phyloP scores from a whole-genome alignment of 1,140 invertebrate genomes.

The Orchesella cincta region DNA sequence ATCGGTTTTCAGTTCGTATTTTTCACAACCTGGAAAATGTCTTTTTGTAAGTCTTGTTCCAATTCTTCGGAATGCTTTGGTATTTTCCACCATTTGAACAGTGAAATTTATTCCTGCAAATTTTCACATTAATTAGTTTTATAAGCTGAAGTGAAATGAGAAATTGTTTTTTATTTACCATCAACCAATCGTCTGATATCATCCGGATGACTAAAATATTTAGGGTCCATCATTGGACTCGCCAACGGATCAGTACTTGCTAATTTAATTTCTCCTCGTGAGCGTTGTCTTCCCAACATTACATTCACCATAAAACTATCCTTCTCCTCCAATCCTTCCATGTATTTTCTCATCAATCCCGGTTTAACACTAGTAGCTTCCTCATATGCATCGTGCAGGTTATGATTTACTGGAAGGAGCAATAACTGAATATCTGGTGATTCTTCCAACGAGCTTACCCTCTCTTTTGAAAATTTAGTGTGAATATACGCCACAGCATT shows the following conservation, averaged over 20 bases:
- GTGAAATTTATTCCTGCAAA: conserved; percentile 53
- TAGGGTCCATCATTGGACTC: conserved; percentile 72
- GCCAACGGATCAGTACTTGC: conserved; percentile 64
- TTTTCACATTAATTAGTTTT: too few relatives aligned
- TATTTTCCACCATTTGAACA: conserved; percentile 55
- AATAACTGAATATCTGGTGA: background rate
- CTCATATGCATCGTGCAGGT: background rate
- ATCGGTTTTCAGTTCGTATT: conserved; percentile 66
- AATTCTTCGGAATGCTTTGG: conserved; percentile 63
- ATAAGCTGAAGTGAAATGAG: too few relatives aligned
- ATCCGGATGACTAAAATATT: conserved; percentile 66
- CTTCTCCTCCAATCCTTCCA: conserved; percentile 13
- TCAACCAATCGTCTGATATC: conserved; percentile 65
- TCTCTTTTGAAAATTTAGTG: too few relatives aligned
- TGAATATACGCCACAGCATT: too few relatives aligned
- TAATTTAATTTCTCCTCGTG: conserved; percentile 67
- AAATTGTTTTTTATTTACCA: too few relatives aligned
- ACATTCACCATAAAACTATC: conserved; percentile 33
- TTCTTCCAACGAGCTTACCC: too few relatives aligned
- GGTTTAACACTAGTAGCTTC: background rate
- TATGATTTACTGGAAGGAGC: background rate
- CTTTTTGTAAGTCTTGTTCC: conserved; percentile 64
- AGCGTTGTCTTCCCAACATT: conserved; percentile 59
- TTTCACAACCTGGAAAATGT: conserved; percentile 67
- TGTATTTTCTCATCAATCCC: conserved; percentile 26